Base-by-base conservation (phyloP, 2,113 vertebrate species). In the Passer domesticus region DNA sequence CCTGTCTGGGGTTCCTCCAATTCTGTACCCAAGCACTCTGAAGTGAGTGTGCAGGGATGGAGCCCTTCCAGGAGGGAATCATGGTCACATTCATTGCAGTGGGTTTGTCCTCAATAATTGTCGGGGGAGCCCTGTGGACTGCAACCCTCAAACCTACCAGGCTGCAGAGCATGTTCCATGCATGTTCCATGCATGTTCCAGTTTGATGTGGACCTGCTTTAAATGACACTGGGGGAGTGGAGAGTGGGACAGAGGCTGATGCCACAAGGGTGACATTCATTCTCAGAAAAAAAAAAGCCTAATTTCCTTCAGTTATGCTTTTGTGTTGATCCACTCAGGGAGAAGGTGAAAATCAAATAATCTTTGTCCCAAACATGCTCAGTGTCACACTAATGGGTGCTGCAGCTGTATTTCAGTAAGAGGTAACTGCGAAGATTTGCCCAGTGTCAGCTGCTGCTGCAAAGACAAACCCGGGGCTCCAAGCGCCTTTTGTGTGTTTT, bases 101-200 rank as follows among this genome's bases (percentile, higher is more conserved):
- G 69, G 35, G 13, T 7, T 21, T 72, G 56, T 35, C 22, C 18
- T 58, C 59, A 41, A 3, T 46, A 11, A 1, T 3, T 9, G 58
- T 3, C 1, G 7, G 33, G 0, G 15, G 23, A 16, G 17, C 56
- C 13, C 52, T 0, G 1, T 37, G 60, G 39, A 4, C 31, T 37
- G 15, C 50, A 69, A 7, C 41, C 28, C 19, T 7, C 12, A 31
- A 24, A 9, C 22, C 10, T 5, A 1, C 8, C 30, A 5, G 3
- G 3, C 31, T n/a, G 28, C 13, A 55, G 82, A 21, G 27, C 11
- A 0, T 1, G 6, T 33, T 63, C 55, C 59, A 53, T 37, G 27
- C 11, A 0, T 1, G 6, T 33, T 63, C 55, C 59, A 53, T 37
- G 27, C 11, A 0, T 1, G 6, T 33, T 63, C 55, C 59, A 53